Percentiles rank a stretch among this genome's conserved stretches.
Evolutionary conservation across 1,140 invertebrate genomes (phyloP).

Genomic region (Ceratina calcarata): DNA sequence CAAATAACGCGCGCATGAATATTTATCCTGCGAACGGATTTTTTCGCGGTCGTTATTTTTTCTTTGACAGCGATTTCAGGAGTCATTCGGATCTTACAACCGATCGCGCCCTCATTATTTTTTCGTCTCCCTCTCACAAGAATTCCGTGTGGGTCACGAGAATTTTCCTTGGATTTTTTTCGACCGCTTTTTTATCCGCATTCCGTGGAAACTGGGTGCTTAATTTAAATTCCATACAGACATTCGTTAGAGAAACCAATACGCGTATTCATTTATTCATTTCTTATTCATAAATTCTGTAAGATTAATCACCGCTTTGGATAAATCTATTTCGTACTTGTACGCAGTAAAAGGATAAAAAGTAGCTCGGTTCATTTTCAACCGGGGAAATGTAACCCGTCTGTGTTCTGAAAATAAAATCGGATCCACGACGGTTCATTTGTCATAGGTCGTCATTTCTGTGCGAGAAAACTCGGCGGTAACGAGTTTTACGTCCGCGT

Average conservation of each 20-base stretch:
- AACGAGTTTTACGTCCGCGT: background rate
- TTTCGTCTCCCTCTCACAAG: background rate
- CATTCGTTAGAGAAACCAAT: background rate
- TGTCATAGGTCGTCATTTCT: slow-evolving; percentile 1
- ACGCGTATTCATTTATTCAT: too few relatives aligned
- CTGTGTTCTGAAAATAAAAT: background rate
- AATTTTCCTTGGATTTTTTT: background rate
- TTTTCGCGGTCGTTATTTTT: slow-evolving; percentile 26
- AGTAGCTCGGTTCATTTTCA: background rate
- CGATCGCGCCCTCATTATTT: background rate
- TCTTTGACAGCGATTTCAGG: slow-evolving; percentile 10
- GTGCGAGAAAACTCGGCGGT: background rate
- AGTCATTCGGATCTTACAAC: background rate
- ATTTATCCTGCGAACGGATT: slow-evolving; percentile 34
- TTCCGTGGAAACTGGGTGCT: too few relatives aligned
- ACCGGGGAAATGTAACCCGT: background rate
- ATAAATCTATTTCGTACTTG: too few relatives aligned
- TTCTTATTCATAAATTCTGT: too few relatives aligned
- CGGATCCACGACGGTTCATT: background rate
- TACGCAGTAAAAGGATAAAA: too few relatives aligned
- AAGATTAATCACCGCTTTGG: too few relatives aligned
- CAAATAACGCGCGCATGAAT: slow-evolving; percentile 54
- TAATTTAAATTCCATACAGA: too few relatives aligned
- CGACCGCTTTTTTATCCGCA: background rate
- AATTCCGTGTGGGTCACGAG: background rate